phyloP scores from a whole-genome alignment of 2,797 vertebrate genomes.

The Linurgus olivaceus region DNA sequence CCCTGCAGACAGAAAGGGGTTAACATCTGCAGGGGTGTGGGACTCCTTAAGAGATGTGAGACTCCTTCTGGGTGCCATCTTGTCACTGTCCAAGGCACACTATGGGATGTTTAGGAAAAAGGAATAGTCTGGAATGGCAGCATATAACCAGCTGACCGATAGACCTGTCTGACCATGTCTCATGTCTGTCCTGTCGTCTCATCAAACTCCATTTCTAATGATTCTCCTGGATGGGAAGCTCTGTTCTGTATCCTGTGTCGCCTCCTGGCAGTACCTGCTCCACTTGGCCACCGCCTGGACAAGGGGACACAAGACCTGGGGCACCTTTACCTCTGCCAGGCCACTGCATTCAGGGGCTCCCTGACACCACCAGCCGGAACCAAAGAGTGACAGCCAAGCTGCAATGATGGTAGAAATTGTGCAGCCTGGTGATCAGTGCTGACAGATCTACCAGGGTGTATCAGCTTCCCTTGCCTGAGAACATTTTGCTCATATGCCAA shows the following conservation, averaged over 20 bases:
- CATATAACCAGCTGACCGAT: not conserved
- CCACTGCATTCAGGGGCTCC: not conserved
- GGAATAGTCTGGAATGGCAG: not conserved
- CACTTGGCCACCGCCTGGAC: not conserved
- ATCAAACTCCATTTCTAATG: not conserved
- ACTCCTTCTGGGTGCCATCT: not conserved
- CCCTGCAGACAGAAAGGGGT: not conserved
- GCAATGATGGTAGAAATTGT: not conserved
- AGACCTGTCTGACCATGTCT: not conserved
- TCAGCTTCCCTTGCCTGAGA: not conserved
- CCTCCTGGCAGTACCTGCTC: not conserved
- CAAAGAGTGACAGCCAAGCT: not conserved
- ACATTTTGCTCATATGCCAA: constrained; percentile 3
- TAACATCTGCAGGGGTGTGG: not conserved
- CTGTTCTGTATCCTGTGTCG: not conserved
- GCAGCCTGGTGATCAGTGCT: not conserved
- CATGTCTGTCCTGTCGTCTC: not conserved
- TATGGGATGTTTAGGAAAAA: not conserved
- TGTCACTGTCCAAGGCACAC: not conserved
- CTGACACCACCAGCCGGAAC: not conserved
- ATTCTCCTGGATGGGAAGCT: not conserved
- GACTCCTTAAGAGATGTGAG: not conserved
- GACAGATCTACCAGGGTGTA: not conserved
- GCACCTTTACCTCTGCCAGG: not conserved
- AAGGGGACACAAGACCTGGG: not conserved